These are phyloP conservation scores for Australoheros facetus DNA, from an alignment of 2,797 vertebrate species.

Conservation along the genomic window DNA sequence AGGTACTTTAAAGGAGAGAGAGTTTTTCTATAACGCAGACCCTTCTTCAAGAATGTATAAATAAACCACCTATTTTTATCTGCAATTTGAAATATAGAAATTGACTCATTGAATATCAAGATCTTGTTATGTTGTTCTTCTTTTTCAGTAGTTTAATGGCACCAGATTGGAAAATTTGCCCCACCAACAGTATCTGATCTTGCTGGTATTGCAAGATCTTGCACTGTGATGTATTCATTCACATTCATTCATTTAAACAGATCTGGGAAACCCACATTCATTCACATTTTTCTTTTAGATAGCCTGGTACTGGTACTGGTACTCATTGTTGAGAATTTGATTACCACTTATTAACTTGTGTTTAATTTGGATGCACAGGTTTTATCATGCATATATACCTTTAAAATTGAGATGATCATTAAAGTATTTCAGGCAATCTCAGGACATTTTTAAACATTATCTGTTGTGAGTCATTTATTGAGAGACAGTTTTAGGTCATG, in stretches of 20 bases:
- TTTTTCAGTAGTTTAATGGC: constrained; percentile 1
- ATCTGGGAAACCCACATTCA: neutral
- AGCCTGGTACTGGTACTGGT: neutral
- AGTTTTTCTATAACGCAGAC: neutral
- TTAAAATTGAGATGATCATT: constrained; percentile 16
- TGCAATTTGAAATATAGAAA: neutral
- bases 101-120: neutral
- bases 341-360: no score
- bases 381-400: neutral
- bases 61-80: neutral
- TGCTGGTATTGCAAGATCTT: neutral
- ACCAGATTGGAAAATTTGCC: neutral
- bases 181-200: neutral
- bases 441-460: constrained; percentile 39
- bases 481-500: constrained; percentile 47
- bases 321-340: neutral
- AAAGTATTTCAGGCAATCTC: constrained; percentile 27
- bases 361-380: neutral
- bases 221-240: neutral
- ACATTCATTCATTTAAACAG: neutral
- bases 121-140: neutral
- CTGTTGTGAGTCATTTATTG: constrained; percentile 43
- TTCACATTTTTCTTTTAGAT: neutral
- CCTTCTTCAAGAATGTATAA: neutral
- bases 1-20: neutral